A percentile compares a stretch with the other conserved stretches of the same genome.
Evolutionary conservation across 2,113 vertebrate genomes (phyloP).

Genomic region (Ophthalmotilapia sp.): DNA sequence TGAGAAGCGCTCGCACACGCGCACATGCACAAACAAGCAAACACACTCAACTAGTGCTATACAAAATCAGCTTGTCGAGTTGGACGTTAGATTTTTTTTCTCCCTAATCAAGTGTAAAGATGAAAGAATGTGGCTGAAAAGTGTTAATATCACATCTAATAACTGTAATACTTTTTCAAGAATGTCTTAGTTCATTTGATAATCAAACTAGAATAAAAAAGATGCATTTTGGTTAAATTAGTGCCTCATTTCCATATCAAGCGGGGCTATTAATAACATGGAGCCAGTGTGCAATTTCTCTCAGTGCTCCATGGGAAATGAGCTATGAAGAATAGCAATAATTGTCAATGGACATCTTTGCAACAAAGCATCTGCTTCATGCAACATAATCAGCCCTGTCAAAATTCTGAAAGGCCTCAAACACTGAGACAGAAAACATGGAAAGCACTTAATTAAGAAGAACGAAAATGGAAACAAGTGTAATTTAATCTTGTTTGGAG

Average conservation of each 20-base stretch:
- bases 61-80: neutral
- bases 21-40: neutral
- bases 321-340: constrained; percentile 82
- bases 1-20: neutral
- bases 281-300: constrained; percentile 51
- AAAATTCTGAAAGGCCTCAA: constrained; percentile 55
- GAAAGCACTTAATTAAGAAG: constrained; percentile 41
- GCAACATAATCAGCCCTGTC: constrained; percentile 83
- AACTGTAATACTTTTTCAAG: constrained; percentile 4
- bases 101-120: constrained; percentile 23
- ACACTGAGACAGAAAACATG: constrained; percentile 38
- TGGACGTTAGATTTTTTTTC: neutral
- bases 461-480: constrained; percentile 20
- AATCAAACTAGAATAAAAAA: constrained; percentile 48
- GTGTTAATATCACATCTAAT: constrained; percentile 15
- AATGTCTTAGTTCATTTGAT: constrained; percentile 45
- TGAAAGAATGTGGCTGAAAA: neutral
- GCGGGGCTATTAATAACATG: constrained; percentile 65
- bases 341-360: constrained; percentile 86
- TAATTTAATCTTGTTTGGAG: constrained; percentile 34
- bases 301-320: constrained; percentile 75
- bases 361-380: constrained; percentile 87
- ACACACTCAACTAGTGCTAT: neutral
- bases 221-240: constrained; percentile 55
- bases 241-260: constrained; percentile 64